Evolutionary conservation across 2,888 invertebrate genomes (phyloP).

Genomic region (Antitype chi): DNA sequence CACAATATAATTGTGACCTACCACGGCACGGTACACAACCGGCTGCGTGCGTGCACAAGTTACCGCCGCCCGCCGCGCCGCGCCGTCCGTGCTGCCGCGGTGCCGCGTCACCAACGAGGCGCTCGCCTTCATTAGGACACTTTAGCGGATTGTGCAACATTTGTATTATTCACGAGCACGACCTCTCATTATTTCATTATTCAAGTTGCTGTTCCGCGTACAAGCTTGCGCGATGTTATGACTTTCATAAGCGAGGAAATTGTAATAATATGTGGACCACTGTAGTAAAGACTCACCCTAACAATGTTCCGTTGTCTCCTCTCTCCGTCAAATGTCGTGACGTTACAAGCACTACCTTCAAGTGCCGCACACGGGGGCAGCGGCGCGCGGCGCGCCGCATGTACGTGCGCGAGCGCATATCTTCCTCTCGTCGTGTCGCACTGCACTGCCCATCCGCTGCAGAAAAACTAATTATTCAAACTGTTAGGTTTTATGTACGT

Average conservation of each 20-base stretch:
- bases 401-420: neutral
- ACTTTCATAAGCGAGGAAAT: neutral
- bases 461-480: neutral
- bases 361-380: neutral
- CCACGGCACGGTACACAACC: neutral
- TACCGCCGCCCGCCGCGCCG: neutral
- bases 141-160: slow-evolving; percentile 3
- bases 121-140: neutral
- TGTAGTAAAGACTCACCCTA: neutral
- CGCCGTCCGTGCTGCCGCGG: too few relatives aligned
- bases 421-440: neutral
- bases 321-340: neutral
- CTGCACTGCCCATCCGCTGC: neutral
- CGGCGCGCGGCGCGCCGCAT: neutral
- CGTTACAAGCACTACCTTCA: neutral
- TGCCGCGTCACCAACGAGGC: neutral
- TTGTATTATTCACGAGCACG: neutral
- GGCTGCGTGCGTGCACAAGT: neutral
- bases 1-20: neutral
- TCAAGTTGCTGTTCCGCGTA: neutral
- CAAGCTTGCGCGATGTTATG: neutral
- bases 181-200: neutral
- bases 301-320: neutral
- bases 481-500: slow-evolving; percentile 5
- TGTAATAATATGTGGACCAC: neutral